Evolutionary conservation across 2,113 vertebrate species (phyloP), one percentile per base, ranked within the genome.

Genomic region (Seriola rivoliana): DNA sequence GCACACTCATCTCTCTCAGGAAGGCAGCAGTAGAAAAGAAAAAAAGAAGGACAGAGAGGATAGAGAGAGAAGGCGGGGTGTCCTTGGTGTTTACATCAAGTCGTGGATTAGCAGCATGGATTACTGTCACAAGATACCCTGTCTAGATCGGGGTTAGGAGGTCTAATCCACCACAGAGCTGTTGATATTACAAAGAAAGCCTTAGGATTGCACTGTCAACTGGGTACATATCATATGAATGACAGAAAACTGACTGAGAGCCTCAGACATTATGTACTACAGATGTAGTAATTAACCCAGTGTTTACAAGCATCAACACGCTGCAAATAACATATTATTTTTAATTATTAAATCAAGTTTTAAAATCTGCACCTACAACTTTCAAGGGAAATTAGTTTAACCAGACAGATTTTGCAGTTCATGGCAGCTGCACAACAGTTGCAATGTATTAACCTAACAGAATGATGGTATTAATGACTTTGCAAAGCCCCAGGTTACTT

Each of bases 71-170:
- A 85, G 71, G 82, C 80, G 40, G 86, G 76, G 71, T 85, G 92
- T 91, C 88, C 88, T 91, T 73, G 78, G 87, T 92, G 91, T 92
- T 93, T 92, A 91, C 91, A 93, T 91, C 92, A 88, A 89, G 84
- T 89, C 75, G 55, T 89, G 92, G 92, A 93, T 94, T 93, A 93
- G 89, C 92, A 83, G 88, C 80, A 74, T 92, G 93, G 93, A 94
- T 94, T 93, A 95, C 93, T 93, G 93, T 94, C 91, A 88, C 66
- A 59, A 86, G 92, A 89, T 92, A 91, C 91, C 92, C 91, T 75
- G 89, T 89, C 86, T 86, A 85, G 79, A 92, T 92, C 77, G 50
- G 81, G 92, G 92, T 90, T 85, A 89, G 84, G 85, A 88, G 80
- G 89, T 88, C 83, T 95, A 92, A 92, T 93, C 92, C 92, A 91